phyloP scores from a whole-genome alignment of 1,140 invertebrate species.

The Fopius arisanus region DNA sequence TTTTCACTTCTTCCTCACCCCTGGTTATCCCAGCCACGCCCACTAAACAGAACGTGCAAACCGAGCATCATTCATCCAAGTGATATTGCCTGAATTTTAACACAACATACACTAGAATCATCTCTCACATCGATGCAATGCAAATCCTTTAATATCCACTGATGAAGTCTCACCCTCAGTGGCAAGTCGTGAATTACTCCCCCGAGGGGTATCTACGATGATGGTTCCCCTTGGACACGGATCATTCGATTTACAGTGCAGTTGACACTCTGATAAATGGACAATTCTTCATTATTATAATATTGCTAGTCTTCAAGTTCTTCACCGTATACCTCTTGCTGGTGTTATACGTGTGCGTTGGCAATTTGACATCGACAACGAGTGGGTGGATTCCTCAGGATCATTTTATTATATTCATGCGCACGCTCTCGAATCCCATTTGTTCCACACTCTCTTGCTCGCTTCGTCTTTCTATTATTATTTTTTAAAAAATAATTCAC shows the following conservation, averaged over 20 bases:
- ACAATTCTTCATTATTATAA: constrained; percentile 57
- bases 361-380: background rate
- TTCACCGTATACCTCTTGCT: background rate
- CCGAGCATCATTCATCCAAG: constrained; percentile 60
- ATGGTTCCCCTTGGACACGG: constrained; percentile 19
- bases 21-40: constrained; percentile 20
- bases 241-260: constrained; percentile 51
- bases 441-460: constrained; percentile 40
- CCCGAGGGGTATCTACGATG: background rate
- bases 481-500: background rate
- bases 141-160: constrained; percentile 65
- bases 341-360: background rate
- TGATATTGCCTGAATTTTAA: background rate
- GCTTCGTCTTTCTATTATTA: background rate
- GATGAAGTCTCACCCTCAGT: constrained; percentile 55
- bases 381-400: background rate
- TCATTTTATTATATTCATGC: constrained; percentile 55
- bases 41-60: constrained; percentile 47
- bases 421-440: constrained; percentile 48
- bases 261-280: constrained; percentile 65
- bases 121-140: constrained; percentile 42
- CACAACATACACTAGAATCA: background rate
- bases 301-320: constrained; percentile 34
- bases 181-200: constrained; percentile 16
- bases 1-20: constrained; percentile 38